A percentile compares a stretch with the other conserved stretches of the same genome.
These are phyloP conservation scores for Matsumyia berberina DNA, from an alignment of 2,888 invertebrate species.

Conservation along the genomic window DNA sequence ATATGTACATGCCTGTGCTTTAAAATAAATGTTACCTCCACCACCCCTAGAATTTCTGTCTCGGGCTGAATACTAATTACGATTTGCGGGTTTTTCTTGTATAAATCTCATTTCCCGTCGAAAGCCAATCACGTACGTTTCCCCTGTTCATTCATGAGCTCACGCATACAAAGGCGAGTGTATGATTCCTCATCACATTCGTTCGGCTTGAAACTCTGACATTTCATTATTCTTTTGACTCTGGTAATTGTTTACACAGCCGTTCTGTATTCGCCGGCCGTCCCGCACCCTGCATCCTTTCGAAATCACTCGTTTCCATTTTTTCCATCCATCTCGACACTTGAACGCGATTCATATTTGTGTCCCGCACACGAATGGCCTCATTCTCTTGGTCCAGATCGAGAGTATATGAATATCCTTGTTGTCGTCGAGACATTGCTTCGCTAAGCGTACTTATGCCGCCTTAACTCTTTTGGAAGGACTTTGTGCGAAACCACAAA, in stretches of 20 bases:
- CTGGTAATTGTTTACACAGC: constrained; percentile 3
- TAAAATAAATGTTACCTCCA: background rate
- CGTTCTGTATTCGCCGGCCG: background rate
- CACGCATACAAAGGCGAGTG: background rate
- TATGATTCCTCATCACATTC: background rate
- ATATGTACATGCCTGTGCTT: background rate
- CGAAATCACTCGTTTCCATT: background rate
- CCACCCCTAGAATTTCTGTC: background rate
- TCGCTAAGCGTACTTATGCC: background rate
- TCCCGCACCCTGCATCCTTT: constrained; percentile 1
- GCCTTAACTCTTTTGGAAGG: background rate
- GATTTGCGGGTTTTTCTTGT: constrained; percentile 1
- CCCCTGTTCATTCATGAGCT: background rate
- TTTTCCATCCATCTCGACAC: constrained; percentile 1
- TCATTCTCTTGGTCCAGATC: background rate
- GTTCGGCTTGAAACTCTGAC: background rate
- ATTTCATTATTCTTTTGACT: constrained; percentile 16
- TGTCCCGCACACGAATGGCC: constrained; percentile 4
- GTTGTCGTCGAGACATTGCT: no score
- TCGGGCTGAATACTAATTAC: background rate
- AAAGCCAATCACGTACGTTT: constrained; percentile 5
- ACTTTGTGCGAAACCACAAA: constrained; percentile 19
- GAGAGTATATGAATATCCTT: constrained; percentile 11
- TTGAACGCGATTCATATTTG: background rate
- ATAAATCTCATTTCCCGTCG: background rate